phyloP scores from a whole-genome alignment of 2,113 vertebrate genomes.

The Pomatostomus ruficeps region DNA sequence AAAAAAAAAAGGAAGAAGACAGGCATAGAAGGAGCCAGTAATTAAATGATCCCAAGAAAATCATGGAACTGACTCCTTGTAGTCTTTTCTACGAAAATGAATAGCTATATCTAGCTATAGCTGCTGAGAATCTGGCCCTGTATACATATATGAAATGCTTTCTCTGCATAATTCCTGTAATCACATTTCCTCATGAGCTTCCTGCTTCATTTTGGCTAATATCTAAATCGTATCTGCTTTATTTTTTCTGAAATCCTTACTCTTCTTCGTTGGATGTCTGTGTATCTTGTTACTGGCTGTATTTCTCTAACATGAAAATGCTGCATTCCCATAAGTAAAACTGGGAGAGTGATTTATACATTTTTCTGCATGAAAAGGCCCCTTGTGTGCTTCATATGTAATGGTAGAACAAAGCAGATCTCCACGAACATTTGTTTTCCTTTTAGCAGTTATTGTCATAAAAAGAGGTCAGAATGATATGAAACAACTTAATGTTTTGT shows the following conservation, averaged over 20 bases:
- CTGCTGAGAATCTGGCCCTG: not conserved
- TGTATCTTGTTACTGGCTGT: constrained; percentile 38
- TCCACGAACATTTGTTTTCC: constrained; percentile 59
- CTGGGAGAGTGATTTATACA: constrained; percentile 24
- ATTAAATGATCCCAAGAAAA: not conserved
- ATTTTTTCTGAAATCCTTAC: not conserved
- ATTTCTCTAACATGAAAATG: constrained; percentile 26
- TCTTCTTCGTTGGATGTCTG: constrained; percentile 1
- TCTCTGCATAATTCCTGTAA: not conserved
- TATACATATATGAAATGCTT: not conserved
- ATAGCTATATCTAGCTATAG: not conserved
- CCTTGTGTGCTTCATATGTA: constrained; percentile 42
- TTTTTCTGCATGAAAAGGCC: constrained; percentile 49
- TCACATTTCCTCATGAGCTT: not conserved
- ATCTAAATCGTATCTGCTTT: not conserved
- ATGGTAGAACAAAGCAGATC: constrained; percentile 49
- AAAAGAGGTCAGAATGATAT: constrained; percentile 60
- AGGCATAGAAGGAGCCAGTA: not conserved
- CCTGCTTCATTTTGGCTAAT: not conserved
- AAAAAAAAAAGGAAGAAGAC: not conserved
- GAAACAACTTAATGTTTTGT: constrained; percentile 58
- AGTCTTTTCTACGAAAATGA: not conserved
- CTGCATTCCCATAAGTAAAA: constrained; percentile 38
- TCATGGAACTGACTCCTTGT: not conserved
- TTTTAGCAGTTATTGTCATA: constrained; percentile 63